Evolutionary conservation across 2,888 invertebrate genomes (phyloP), one percentile per base, ranked within the genome.

Genomic region (Folsomia candida): DNA sequence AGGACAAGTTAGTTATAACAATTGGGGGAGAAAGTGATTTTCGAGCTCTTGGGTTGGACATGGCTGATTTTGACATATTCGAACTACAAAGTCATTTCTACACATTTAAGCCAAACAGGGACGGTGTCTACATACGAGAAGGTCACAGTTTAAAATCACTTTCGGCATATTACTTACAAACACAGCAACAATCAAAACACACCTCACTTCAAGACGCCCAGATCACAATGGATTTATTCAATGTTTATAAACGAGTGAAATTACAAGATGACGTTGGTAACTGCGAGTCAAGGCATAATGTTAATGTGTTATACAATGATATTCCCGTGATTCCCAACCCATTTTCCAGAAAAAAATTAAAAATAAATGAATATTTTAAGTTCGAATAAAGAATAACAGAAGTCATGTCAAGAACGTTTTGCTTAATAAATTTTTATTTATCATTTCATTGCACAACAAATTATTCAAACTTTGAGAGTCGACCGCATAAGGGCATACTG

Each of bases 301-400:
- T 20, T 18, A 9, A 14, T 3, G 18, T 6, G 4, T 54, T 54
- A 51, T 65, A 51, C 51, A 24, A 65, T 51, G 51, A 65, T 11
- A 54, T 65, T 65, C 65, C 51, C 9, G 54, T 51, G 20, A 26
- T 65, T 9, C 65, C 65, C 22, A 60, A 60, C 26, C 24, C 60
- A 9, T 25, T 60, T n/a, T n/a, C n/a, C n/a, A n/a, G n/a, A n/a
- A n/a, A n/a, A n/a, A n/a, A 9, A 57, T 22, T 9, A 57, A 61
- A 61, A 28, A 61, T 27, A 61, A 26, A 61, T 27, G 22, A 14
- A 25, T 14, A 28, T 9, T n/a, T n/a, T n/a, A n/a, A n/a, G n/a
- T n/a, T n/a, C n/a, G n/a, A n/a, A n/a, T n/a, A n/a, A n/a, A n/a
- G n/a, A n/a, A n/a, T n/a, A n/a, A n/a, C n/a, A n/a, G n/a, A n/a